Evolutionary conservation across 2,113 vertebrate genomes (phyloP).

Genomic region (Pantherophis guttatus): DNA sequence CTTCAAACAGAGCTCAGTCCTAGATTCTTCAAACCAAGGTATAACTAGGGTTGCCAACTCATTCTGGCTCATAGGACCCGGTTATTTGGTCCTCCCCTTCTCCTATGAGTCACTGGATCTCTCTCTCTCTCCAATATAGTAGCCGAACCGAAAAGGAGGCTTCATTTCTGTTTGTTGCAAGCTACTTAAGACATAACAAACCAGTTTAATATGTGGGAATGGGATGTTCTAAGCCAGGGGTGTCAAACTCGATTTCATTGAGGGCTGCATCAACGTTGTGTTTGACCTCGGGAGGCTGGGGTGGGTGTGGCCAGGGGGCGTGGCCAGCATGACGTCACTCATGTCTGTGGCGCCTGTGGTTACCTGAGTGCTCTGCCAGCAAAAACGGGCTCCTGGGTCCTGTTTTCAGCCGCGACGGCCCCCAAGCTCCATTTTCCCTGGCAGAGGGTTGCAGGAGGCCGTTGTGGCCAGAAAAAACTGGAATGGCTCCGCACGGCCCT

Average conservation of each 20-base stretch:
- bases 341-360: no score
- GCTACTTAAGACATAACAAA: background rate
- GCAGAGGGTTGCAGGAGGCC: no score
- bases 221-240: background rate
- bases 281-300: no score
- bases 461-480: no score
- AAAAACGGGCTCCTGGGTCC: no score
- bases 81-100: background rate
- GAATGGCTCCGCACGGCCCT: no score
- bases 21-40: background rate
- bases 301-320: no score
- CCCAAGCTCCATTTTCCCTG: no score
- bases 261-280: no score
- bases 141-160: background rate
- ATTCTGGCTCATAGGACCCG: background rate
- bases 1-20: background rate
- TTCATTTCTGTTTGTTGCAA: background rate
- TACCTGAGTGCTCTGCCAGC: no score
- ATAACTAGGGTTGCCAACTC: background rate
- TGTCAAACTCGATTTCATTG: background rate
- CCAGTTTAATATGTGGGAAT: background rate
- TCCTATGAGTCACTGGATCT: background rate
- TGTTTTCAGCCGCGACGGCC: no score
- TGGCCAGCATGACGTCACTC: no score
- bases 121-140: background rate